Evolutionary conservation across 2,113 vertebrate genomes (phyloP), one percentile per base, ranked within the genome.

Genomic region (Acanthisitta chloris): DNA sequence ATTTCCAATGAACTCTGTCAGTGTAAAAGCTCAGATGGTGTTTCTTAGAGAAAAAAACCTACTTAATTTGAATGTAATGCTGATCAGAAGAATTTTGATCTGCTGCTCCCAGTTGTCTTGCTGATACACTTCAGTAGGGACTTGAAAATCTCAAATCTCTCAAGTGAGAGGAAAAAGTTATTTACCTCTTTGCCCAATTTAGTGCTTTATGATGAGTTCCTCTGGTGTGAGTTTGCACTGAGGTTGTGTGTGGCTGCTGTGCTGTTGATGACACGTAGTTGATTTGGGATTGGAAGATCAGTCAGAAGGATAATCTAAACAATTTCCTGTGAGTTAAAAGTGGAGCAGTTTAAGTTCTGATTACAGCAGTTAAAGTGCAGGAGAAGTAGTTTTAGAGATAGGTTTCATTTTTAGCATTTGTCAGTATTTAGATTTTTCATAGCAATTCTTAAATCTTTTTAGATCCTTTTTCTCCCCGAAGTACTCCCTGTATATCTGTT

Each of bases 391-490:
- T 70, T 57, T 36, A 55, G 17, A 34, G 17, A 24, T 6, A 2
- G 1, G 16, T 42, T 83, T 76, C 2, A 23, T 48, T 90, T 83
- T 79, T 91, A 61, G 23, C 2, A 14, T 67, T 69, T 4, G 6
- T 57, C 80, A 17, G 5, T 78, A 9, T 85, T 81, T 33, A 42
- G 23, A 13, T 57, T 67, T 83, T 84, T 81, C 2, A 3, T 59
- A 72, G 34, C 17, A 69, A 45, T 55, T 42, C 29, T 19, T 31
- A 31, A 7, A 6, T 36, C 1, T 58, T 4, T n/a, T 42, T 62
- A 23, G 17, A 2, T 61, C 1, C 19, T 26, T 62, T 42, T 52
- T 9, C 49, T 36, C 6, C 9, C 1, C 0, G 1, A 14, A n/a
- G 12, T 79, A 66, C 19, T 76, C 31, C 2, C 12, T 58, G 17